Evolutionary conservation across 2,797 vertebrate genomes (phyloP).

Genomic region (Glossophaga mutica): DNA sequence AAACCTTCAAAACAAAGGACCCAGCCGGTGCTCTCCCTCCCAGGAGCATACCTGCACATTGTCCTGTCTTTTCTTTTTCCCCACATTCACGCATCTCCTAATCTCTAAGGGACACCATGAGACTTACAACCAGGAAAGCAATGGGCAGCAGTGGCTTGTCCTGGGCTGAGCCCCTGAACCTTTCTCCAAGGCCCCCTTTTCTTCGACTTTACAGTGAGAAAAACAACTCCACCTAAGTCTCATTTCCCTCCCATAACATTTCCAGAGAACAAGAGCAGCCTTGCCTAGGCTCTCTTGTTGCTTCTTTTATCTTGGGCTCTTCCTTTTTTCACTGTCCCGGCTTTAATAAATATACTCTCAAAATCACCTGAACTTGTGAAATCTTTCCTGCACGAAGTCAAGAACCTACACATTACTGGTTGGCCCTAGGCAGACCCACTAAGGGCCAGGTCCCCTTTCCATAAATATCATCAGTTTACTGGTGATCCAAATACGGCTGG

Average conservation of each 20-base stretch:
- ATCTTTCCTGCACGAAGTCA: not conserved
- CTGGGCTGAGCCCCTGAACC: not conserved
- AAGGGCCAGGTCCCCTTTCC: not conserved
- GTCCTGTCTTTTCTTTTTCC: not conserved
- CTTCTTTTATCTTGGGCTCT: not conserved
- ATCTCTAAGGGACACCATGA: not conserved
- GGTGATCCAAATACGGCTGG: not conserved
- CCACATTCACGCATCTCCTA: too few species aligned
- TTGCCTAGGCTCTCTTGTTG: not conserved
- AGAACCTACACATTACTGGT: not conserved
- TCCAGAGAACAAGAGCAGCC: not conserved
- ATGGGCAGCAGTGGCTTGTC: not conserved
- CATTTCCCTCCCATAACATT: not conserved
- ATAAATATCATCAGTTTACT: not conserved
- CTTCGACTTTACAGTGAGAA: not conserved
- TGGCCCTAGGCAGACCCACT: not conserved
- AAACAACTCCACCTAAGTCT: not conserved
- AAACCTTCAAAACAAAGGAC: not conserved
- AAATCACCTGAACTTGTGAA: not conserved
- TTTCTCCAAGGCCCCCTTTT: not conserved
- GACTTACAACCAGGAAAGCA: not conserved
- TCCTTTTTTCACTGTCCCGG: not conserved
- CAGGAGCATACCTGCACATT: not conserved
- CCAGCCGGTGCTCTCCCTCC: too few species aligned
- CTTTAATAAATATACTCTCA: not conserved